phyloP scores from a whole-genome alignment of 2,888 invertebrate genomes.

The Cryptus armator region DNA sequence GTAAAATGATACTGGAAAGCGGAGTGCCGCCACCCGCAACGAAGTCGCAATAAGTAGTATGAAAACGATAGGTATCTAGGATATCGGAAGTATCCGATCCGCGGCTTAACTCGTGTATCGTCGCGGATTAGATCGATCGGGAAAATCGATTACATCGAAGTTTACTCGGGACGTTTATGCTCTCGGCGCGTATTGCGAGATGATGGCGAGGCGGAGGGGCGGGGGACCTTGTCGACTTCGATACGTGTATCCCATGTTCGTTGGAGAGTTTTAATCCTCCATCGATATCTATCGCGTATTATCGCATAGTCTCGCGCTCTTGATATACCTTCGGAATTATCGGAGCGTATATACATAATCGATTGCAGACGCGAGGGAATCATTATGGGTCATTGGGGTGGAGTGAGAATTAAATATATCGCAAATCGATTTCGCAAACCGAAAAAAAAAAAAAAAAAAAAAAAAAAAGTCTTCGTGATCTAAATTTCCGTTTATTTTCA shows the following conservation, averaged over 20 bases:
- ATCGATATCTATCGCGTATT: constrained; percentile 38
- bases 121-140: constrained; percentile 46
- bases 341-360: constrained; percentile 46
- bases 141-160: constrained; percentile 65
- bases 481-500: not conserved
- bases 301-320: constrained; percentile 4
- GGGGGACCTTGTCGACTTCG: constrained; percentile 15
- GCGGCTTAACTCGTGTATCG: constrained; percentile 37
- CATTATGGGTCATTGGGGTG: constrained; percentile 46
- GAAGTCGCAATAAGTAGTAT: not conserved
- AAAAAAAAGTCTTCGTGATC: not conserved
- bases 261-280: constrained; percentile 39
- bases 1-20: constrained; percentile 29
- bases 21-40: constrained; percentile 8
- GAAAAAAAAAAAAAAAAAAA: not conserved
- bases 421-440: constrained; percentile 44
- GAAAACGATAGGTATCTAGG: constrained; percentile 52
- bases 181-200: constrained; percentile 43
- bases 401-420: constrained; percentile 11
- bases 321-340: constrained; percentile 33
- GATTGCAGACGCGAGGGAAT: constrained; percentile 34
- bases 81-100: constrained; percentile 56
- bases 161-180: constrained; percentile 53
- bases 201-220: too few relatives aligned
- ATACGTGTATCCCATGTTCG: constrained; percentile 6